These are phyloP conservation scores for Zaprionus davidi DNA, from an alignment of 1,140 invertebrate genomes.

Conservation along the genomic window DNA sequence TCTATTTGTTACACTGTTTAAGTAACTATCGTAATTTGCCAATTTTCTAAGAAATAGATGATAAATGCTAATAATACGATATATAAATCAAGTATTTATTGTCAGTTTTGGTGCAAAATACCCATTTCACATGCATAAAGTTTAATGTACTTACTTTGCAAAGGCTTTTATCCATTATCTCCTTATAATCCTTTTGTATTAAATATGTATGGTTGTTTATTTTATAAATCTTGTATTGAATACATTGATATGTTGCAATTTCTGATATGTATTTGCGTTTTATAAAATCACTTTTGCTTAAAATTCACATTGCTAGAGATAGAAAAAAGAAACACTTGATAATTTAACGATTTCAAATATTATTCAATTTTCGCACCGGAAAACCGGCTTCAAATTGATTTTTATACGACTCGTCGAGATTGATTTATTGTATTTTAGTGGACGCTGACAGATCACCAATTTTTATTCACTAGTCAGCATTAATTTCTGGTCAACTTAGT, in stretches of 20 bases:
- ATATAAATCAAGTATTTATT: too few species aligned
- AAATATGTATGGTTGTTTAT: conserved; percentile 10
- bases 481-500: conserved; percentile 35
- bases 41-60: too few species aligned
- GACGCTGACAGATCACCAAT: conserved; percentile 29
- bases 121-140: neutral
- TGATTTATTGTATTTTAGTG: conserved; percentile 38
- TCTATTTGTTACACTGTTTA: too few species aligned
- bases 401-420: conserved; percentile 12
- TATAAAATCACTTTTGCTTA: conserved; percentile 25
- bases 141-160: conserved; percentile 30
- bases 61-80: too few species aligned
- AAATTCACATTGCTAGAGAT: conserved; percentile 46
- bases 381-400: conserved; percentile 18
- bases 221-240: conserved; percentile 16
- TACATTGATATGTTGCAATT: conserved; percentile 45
- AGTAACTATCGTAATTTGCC: too few species aligned
- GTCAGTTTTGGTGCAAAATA: neutral
- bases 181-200: conserved; percentile 23
- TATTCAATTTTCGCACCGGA: conserved; percentile 12
- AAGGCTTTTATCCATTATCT: conserved; percentile 14
- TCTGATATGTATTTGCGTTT: conserved; percentile 50
- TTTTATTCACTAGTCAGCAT: conserved; percentile 32
- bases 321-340: conserved; percentile 7
- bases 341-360: conserved; percentile 12